Evolutionary conservation across 2,113 vertebrate genomes (phyloP).

Genomic region (Zosterops japonicus): DNA sequence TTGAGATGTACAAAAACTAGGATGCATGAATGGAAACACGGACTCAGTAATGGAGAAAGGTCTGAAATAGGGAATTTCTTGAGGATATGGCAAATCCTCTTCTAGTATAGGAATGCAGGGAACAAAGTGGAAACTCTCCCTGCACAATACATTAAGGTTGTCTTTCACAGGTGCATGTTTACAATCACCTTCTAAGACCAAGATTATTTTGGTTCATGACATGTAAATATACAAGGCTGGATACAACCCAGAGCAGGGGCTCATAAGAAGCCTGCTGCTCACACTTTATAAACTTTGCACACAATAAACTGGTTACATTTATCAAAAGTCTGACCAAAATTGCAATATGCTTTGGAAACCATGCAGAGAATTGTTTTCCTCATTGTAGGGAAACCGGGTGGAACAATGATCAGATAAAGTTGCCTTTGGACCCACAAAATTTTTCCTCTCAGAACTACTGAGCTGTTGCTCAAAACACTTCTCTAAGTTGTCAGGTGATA

Average conservation of each 20-base stretch:
- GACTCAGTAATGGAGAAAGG: background rate
- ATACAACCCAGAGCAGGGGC: background rate
- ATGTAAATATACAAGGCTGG: background rate
- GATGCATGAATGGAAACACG: fast-evolving
- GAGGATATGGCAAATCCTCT: background rate
- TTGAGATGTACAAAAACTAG: background rate
- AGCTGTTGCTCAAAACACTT: background rate
- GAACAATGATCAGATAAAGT: background rate
- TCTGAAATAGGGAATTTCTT: background rate
- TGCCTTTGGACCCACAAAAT: background rate
- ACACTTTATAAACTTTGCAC: background rate
- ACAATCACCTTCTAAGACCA: background rate
- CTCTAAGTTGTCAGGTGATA: background rate
- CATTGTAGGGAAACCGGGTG: background rate
- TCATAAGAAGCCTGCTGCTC: background rate
- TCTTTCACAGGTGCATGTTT: background rate
- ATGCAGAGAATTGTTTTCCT: background rate
- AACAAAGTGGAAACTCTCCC: background rate
- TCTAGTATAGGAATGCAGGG: background rate
- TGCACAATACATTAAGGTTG: background rate
- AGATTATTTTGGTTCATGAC: background rate
- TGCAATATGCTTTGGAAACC: background rate
- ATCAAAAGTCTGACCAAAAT: background rate
- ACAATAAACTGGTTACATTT: background rate
- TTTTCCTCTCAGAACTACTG: background rate